Conservation (phyloP, 2,888 invertebrate genomes). For the Bombylius discolor region DNA sequence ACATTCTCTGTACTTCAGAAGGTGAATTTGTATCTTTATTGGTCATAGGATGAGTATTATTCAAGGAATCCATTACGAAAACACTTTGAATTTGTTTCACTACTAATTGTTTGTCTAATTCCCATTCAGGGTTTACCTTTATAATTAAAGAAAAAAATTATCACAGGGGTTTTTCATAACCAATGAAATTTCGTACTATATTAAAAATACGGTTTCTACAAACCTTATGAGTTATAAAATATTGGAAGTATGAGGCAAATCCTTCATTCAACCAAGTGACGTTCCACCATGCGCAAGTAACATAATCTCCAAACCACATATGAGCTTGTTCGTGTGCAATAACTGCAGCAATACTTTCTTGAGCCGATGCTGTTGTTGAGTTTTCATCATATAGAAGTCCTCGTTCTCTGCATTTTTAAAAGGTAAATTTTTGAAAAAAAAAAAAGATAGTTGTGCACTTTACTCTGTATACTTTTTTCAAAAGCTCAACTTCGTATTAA, state of each 20-base stretch:
- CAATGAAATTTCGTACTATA: no score
- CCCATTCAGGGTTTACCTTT: slow-evolving; percentile 50
- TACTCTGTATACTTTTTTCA: no score
- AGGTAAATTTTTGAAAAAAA: no score
- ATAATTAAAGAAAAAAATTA: slow-evolving; percentile 10
- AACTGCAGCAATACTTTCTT: slow-evolving; percentile 40
- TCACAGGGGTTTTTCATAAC: no score
- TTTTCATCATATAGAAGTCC: neutral
- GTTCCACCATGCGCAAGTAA: slow-evolving; percentile 42
- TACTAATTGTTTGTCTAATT: slow-evolving; percentile 55
- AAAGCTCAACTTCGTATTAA: no score
- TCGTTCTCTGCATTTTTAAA: neutral
- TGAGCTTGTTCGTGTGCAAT: slow-evolving; percentile 42
- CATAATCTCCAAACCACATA: slow-evolving; percentile 53
- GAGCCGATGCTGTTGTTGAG: neutral
- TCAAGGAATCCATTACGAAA: slow-evolving; percentile 44
- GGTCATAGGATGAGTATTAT: slow-evolving; percentile 46
- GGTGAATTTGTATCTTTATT: slow-evolving; percentile 43
- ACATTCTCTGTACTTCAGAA: slow-evolving; percentile 45
- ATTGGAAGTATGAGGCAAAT: slow-evolving; percentile 58
- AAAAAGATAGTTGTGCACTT: no score
- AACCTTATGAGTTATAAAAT: neutral
- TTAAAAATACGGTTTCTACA: neutral
- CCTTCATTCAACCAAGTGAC: slow-evolving; percentile 51
- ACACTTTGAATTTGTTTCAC: slow-evolving; percentile 53